Percentiles rank a stretch among this genome's conserved stretches.
These are phyloP conservation scores for Drosophila virilis DNA, from an alignment of 1,140 invertebrate genomes.

Conservation along the genomic window DNA sequence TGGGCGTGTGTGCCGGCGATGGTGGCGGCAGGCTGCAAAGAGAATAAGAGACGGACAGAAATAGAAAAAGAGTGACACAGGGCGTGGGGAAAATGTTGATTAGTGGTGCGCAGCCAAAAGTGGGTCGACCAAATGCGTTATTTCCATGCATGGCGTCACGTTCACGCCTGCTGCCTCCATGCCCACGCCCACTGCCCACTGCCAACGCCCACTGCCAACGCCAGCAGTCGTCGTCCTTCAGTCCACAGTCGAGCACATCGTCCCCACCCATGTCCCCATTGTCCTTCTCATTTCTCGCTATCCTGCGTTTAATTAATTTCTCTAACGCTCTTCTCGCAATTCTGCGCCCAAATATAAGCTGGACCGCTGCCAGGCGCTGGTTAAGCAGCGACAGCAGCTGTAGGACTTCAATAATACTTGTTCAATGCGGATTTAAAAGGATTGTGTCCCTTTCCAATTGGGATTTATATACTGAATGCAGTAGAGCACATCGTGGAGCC, in stretches of 20 bases:
- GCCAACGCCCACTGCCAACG: background rate
- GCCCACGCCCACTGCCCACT: too few relatives aligned
- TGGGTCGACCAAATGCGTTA: constrained; percentile 22
- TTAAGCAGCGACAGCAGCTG: background rate
- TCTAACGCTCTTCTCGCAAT: constrained; percentile 39
- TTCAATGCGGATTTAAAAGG: background rate
- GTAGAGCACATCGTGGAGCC: too few relatives aligned
- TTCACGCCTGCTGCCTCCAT: constrained; percentile 1
- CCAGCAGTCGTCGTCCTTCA: background rate
- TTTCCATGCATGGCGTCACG: constrained; percentile 11
- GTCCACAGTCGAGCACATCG: background rate
- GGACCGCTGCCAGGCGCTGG: constrained; percentile 2
- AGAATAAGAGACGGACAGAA: background rate
- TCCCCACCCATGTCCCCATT: background rate
- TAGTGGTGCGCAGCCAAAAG: constrained; percentile 4
- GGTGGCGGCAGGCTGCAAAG: constrained; percentile 66
- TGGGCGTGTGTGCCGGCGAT: constrained; percentile 74
- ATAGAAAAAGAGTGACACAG: background rate
- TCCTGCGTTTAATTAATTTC: constrained; percentile 74
- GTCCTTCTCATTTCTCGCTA: constrained; percentile 5
- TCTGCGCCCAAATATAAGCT: background rate
- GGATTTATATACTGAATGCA: background rate
- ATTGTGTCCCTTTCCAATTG: background rate
- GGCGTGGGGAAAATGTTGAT: background rate
- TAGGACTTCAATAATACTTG: background rate